Evolutionary conservation across 30 jellyfish, hydroid and myxozoan genomes (phyloP), one percentile per base, ranked within the genome.

Genomic region (Sanderia malayensis): DNA sequence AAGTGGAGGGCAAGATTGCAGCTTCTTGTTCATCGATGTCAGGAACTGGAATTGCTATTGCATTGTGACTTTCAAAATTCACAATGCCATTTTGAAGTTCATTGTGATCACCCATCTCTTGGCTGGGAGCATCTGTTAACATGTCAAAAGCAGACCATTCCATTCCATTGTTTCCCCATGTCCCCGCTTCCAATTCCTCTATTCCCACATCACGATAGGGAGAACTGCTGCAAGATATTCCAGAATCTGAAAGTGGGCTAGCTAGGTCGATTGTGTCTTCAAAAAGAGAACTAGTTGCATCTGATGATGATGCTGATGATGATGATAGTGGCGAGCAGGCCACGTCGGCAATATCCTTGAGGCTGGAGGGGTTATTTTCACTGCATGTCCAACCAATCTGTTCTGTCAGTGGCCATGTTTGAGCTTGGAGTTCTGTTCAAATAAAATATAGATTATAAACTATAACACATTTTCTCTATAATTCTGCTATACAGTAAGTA

Each of bases 231-330:
- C 87, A 75, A 0, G 87, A 76, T 32, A 59, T 75, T 27, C 73
- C 73, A 1, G 87, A 76, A 57, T 76, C 87, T 23, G 87, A 76
- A 20, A 76, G 45, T 11, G 87, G 87, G 24, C 87, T 76, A 11
- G 29, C 73, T 32, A 61, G 53, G 30, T 80, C 44, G 2, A 26
- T 1, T 31, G 61, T 80, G 20, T 73, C 84, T n/a, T 9, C 13
- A 30, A 74, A 58, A 26, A 11, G 17, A 13, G 70, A 47, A n/a
- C 41, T 77, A 31, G 21, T 25, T 6, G 27, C 27, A 4, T 19
- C 64, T 49, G 64, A 49, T 27, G 67, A 58, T 28, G 24, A 33
- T 22, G 87, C 49, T 64, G 86, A 74, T 15, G 24, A 33, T 22
- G 87, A 44, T 64, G 86, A 74, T 15, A 25, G 46, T 44, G 87